These are phyloP conservation scores for Macrochelys suwanniensis DNA, from an alignment of 2,797 vertebrate species.

Conservation along the genomic window DNA sequence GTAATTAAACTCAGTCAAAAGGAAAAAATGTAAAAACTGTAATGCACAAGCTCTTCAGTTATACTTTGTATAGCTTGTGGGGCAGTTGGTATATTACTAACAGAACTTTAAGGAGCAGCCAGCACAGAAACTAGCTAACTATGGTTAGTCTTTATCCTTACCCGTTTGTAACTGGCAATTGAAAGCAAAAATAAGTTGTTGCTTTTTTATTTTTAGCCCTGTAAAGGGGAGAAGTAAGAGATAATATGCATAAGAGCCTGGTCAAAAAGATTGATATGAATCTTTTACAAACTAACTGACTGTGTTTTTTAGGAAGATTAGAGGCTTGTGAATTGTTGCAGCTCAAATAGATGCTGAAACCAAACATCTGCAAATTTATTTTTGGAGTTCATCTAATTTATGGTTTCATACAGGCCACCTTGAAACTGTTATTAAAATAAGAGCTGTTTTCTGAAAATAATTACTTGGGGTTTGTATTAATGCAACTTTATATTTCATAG, in stretches of 20 bases:
- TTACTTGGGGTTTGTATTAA: background rate
- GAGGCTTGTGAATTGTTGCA: background rate
- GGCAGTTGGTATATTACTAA: background rate
- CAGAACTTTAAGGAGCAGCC: background rate
- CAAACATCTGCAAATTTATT: background rate
- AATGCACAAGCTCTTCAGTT: background rate
- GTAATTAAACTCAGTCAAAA: background rate
- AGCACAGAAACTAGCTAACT: background rate
- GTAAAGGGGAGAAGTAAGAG: background rate
- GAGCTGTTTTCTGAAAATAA: background rate
- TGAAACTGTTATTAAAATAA: background rate
- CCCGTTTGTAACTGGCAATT: rapidly evolving
- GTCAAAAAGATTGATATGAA: background rate
- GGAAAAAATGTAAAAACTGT: background rate
- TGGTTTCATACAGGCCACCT: background rate
- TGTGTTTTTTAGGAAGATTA: background rate
- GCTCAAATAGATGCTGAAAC: rapidly evolving
- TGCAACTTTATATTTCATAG: slow-evolving; percentile 59
- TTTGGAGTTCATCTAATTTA: background rate
- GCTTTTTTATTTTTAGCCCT: background rate
- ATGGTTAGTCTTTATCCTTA: background rate
- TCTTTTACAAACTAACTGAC: background rate
- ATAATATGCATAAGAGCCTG: rapidly evolving
- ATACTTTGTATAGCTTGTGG: background rate
- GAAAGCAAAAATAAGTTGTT: background rate